Percentiles rank a stretch among this genome's conserved stretches.
These are phyloP conservation scores for Falco naumanni DNA, from an alignment of 2,797 vertebrate genomes.

Conservation along the genomic window DNA sequence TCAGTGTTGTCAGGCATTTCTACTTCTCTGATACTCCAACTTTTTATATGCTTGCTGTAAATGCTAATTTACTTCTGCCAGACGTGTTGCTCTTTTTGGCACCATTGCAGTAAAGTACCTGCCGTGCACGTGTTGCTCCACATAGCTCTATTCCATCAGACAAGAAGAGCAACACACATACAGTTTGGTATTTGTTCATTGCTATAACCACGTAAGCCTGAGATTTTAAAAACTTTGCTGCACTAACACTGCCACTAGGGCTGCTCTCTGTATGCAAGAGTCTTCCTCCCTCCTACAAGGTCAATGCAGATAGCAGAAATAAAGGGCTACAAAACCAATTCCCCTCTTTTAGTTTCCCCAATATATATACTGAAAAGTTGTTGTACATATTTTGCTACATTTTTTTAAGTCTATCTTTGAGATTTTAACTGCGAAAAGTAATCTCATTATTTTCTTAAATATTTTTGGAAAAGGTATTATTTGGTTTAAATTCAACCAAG, in stretches of 20 bases:
- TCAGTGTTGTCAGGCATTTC: not conserved
- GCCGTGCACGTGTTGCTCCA: rapidly evolving
- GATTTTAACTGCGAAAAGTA: not conserved
- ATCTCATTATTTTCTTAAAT: not conserved
- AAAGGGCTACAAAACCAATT: not conserved
- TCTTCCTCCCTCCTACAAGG: not conserved
- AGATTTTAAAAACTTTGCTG: not conserved
- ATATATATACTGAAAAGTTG: not conserved
- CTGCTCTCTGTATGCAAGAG: not conserved
- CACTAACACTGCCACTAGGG: not conserved
- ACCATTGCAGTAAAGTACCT: not conserved
- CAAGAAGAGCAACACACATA: not conserved
- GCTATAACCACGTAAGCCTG: not conserved
- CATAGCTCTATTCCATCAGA: not conserved
- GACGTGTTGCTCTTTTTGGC: not conserved
- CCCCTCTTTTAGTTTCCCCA: not conserved
- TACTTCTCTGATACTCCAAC: not conserved
- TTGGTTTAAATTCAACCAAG: not conserved
- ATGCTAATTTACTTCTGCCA: not conserved
- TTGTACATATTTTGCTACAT: not conserved
- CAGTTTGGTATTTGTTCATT: not conserved
- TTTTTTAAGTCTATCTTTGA: not conserved
- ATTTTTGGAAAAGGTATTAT: not conserved
- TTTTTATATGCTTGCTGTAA: not conserved
- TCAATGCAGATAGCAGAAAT: not conserved